phyloP scores from a whole-genome alignment of 2,113 vertebrate species.

The Chloroceryle aenea region DNA sequence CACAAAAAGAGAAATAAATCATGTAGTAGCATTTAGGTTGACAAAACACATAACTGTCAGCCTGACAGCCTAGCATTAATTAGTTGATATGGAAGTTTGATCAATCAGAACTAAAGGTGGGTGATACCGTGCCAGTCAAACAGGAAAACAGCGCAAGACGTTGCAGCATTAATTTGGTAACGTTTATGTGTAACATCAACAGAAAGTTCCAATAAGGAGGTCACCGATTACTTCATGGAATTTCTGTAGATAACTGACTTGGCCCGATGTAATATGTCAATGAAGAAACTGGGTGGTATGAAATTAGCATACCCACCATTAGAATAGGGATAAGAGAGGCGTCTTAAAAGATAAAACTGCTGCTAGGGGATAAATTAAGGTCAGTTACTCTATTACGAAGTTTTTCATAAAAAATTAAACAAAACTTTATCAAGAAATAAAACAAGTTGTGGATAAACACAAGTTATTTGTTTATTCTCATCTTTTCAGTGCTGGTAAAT shows the following conservation, averaged over 20 bases:
- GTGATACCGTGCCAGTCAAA: not conserved
- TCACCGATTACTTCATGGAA: not conserved
- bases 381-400: not conserved
- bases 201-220: not conserved
- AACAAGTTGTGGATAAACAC: not conserved
- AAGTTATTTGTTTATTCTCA: not conserved
- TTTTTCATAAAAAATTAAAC: not conserved
- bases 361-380: not conserved
- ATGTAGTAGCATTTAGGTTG: not conserved
- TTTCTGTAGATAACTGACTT: not conserved
- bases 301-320: not conserved
- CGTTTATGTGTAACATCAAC: not conserved
- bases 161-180: not conserved
- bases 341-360: not conserved
- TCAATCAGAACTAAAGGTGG: not conserved
- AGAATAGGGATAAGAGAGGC: not conserved
- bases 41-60: not conserved
- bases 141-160: not conserved
- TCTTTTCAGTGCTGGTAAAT: not conserved
- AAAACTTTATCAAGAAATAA: not conserved
- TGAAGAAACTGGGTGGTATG: not conserved
- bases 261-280: not conserved
- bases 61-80: not conserved
- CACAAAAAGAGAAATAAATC: not conserved
- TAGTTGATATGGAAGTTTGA: not conserved